A percentile compares a stretch with the other conserved stretches of the same genome.
phyloP scores from a whole-genome alignment of 1,140 invertebrate species.

The Nasonia longicornis region DNA sequence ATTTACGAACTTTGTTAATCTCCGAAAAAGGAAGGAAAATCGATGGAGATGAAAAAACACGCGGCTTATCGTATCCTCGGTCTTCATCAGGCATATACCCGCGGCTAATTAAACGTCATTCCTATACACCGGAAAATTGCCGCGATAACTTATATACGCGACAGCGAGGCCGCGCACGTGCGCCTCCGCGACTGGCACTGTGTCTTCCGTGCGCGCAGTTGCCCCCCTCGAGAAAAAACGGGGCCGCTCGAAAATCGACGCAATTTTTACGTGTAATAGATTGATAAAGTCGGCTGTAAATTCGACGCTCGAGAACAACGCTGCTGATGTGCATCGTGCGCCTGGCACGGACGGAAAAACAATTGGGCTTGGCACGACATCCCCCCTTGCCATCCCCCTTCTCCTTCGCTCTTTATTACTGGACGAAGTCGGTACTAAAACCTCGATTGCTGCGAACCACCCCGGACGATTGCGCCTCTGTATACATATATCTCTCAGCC shows the following conservation, averaged over 20 bases:
- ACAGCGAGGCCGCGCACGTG: background rate
- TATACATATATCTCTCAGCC: slow-evolving; percentile 7
- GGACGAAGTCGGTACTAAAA: slow-evolving; percentile 46
- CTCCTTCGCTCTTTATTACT: slow-evolving; percentile 43
- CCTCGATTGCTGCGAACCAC: slow-evolving; percentile 40
- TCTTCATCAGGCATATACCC: background rate
- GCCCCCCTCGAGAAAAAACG: background rate
- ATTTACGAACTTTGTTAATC: background rate
- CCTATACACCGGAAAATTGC: background rate
- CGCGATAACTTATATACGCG: background rate
- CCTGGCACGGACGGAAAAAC: slow-evolving; percentile 63
- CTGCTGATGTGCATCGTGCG: slow-evolving; percentile 32
- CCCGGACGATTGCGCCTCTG: slow-evolving; percentile 27
- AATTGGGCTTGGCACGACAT: slow-evolving; percentile 61
- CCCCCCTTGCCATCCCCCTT: slow-evolving; percentile 31
- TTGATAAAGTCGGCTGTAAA: slow-evolving; percentile 21
- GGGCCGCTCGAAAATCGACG: background rate
- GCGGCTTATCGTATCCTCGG: too few relatives aligned
- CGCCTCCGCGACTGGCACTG: background rate
- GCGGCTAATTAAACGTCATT: background rate
- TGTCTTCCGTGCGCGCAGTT: too few relatives aligned
- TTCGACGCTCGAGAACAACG: background rate
- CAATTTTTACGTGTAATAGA: slow-evolving; percentile 16
- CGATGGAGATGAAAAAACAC: background rate
- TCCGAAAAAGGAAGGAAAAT: background rate